Evolutionary conservation across 2,797 vertebrate species (phyloP).

Genomic region (Diplodus sargus): DNA sequence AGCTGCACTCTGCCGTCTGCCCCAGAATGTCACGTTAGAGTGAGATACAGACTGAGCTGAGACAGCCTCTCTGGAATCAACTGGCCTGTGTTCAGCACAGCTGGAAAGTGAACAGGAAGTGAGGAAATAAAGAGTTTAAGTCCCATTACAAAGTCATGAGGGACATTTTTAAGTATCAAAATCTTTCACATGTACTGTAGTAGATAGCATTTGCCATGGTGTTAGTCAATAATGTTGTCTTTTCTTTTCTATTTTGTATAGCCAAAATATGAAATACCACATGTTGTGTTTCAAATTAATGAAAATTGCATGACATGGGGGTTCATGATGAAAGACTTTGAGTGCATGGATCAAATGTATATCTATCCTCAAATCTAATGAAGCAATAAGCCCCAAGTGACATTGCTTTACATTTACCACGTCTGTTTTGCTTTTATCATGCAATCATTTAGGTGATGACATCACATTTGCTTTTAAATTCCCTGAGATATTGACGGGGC

Average conservation of each 20-base stretch:
- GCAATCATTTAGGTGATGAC: not conserved
- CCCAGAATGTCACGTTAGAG: constrained; percentile 76
- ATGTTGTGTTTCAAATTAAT: not conserved
- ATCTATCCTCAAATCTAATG: not conserved
- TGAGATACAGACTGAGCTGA: constrained; percentile 71
- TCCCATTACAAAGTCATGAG: constrained; percentile 43
- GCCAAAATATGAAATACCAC: not conserved
- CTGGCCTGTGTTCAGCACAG: constrained; percentile 66
- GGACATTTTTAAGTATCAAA: constrained; percentile 42
- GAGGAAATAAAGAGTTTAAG: constrained; percentile 40
- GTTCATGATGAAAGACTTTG: not conserved
- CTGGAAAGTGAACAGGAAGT: constrained; percentile 67
- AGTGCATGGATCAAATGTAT: not conserved
- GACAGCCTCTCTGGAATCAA: constrained; percentile 57
- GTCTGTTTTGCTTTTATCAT: not conserved
- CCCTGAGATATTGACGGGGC: not conserved
- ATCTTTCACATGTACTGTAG: constrained; percentile 22
- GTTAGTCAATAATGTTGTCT: constrained; percentile 7
- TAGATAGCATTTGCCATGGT: constrained; percentile 12
- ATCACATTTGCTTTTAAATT: not conserved
- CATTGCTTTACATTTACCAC: not conserved
- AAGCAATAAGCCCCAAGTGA: too few species aligned
- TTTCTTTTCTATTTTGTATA: constrained; percentile 14
- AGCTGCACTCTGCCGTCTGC: constrained; percentile 57
- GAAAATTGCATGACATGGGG: not conserved